phyloP scores from a whole-genome alignment of 1,140 invertebrate species.

The Habropoda laboriosa region DNA sequence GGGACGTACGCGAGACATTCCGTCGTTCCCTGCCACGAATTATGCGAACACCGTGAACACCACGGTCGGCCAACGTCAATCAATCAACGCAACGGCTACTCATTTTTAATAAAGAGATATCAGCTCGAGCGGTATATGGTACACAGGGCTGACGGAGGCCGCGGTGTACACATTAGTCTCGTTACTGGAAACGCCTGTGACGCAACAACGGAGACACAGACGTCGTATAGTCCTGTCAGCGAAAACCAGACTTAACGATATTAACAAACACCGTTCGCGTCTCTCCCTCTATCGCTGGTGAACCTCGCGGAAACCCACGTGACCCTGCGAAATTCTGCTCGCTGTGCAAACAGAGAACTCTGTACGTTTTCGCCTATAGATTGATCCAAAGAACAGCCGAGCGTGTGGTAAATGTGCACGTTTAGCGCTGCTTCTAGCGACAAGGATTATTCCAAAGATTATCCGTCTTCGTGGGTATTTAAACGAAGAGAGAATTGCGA shows the following conservation, averaged over 20 bases:
- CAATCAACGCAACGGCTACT: neutral
- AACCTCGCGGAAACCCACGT: neutral
- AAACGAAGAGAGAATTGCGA: too few species aligned
- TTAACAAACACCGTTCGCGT: neutral
- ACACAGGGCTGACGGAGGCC: neutral
- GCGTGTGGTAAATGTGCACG: too few species aligned
- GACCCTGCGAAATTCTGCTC: neutral
- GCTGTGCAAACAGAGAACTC: neutral
- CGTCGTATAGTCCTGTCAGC: neutral
- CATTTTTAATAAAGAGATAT: constrained; percentile 1
- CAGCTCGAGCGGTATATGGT: neutral
- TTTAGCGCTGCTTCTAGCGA: too few species aligned
- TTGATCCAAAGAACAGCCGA: too few species aligned
- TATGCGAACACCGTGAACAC: neutral
- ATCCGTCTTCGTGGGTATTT: too few species aligned
- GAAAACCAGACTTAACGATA: neutral
- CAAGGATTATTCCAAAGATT: too few species aligned
- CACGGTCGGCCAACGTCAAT: neutral
- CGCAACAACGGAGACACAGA: too few species aligned
- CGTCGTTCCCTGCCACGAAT: neutral
- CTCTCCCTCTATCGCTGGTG: too few species aligned
- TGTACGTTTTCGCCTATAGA: neutral
- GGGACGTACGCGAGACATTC: neutral
- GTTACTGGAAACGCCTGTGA: neutral
- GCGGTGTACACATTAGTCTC: neutral